Percentiles rank a stretch among this genome's conserved stretches.
phyloP scores from a whole-genome alignment of 2,113 vertebrate species.

The Mobula hypostoma region DNA sequence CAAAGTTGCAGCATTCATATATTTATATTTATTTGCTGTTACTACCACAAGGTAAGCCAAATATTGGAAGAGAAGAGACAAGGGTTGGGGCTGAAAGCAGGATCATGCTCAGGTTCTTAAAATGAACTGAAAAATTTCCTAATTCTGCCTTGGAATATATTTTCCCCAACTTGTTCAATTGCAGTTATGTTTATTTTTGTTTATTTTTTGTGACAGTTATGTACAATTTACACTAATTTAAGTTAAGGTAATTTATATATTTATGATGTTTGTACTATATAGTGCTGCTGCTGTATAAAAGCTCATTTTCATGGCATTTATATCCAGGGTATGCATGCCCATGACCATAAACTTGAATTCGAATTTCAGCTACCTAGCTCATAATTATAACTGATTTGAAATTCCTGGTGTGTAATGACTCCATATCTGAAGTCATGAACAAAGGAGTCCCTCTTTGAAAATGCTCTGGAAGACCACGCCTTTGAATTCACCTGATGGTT shows the following conservation, averaged over 20 bases:
- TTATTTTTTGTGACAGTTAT: too few relatives aligned
- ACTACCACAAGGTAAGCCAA: not conserved
- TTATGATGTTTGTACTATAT: too few relatives aligned
- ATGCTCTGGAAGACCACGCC: not conserved
- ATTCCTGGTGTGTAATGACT: not conserved
- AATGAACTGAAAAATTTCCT: too few relatives aligned
- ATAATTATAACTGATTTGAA: not conserved
- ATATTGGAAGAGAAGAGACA: not conserved
- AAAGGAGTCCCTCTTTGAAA: not conserved
- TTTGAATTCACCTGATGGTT: conserved; percentile 68
- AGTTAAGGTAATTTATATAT: too few relatives aligned
- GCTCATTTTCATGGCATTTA: too few relatives aligned
- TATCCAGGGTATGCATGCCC: too few relatives aligned
- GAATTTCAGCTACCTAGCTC: not conserved
- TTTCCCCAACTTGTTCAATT: too few relatives aligned
- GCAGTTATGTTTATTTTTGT: too few relatives aligned
- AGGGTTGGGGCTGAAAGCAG: not conserved
- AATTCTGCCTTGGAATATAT: too few relatives aligned
- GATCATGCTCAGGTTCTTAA: not conserved
- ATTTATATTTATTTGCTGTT: not conserved
- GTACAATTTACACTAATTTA: too few relatives aligned
- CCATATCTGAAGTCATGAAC: not conserved
- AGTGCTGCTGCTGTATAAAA: too few relatives aligned
- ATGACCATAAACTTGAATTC: too few relatives aligned
- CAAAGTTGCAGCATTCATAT: not conserved